Base-by-base conservation (phyloP, 2,113 vertebrate species). In the Sylvilagus bachmani region DNA sequence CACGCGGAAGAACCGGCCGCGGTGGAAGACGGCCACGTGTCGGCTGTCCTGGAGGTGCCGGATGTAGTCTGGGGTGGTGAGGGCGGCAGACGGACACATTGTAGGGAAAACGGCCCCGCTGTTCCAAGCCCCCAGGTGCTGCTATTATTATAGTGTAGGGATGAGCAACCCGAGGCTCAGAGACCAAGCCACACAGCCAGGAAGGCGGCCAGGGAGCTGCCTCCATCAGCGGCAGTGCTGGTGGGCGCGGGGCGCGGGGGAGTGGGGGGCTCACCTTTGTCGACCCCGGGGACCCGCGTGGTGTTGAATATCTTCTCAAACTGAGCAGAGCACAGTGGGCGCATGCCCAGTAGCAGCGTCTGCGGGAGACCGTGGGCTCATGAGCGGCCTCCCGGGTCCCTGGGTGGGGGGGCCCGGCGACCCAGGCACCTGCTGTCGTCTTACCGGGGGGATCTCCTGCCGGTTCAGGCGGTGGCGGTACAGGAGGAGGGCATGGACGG, bases 381-480 rank as follows among this genome's bases (percentile, higher is more conserved):
- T 58, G 69, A 95, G 4, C 22, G 1, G 55, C 19, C 29, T 29
- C 16, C 31, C 2, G 0, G 77, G 79, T 22, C 27, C 49, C 38
- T 1, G 3, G 3, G 38, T 0, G 33, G 22, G 17, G 67, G 29
- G n/a, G 10, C 17, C 12, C 44, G 25, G 44, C 38, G 44, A n/a
- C 91, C 75, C 70, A 24, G 13, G n/a, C 74, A 16, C 0, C 12
- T 0, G 29, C 1, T 49, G 21, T 29, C 38, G 17, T 44, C 99
- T 98, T 96, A 99, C 99, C 74, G 99, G 99, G 95, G 98, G 98
- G 24, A 99, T 96, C 96, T 99, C 99, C 89, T 99, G 99, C 58
- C 98, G 98, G 96, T 98, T 98, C 79, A 99, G 98, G 88, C 98
- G 98, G 25, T 98, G 98, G 66, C 99, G 98, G 86, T 99, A 99